phyloP scores from a whole-genome alignment of 2,113 vertebrate genomes.

The Paraplagusia blochii region DNA sequence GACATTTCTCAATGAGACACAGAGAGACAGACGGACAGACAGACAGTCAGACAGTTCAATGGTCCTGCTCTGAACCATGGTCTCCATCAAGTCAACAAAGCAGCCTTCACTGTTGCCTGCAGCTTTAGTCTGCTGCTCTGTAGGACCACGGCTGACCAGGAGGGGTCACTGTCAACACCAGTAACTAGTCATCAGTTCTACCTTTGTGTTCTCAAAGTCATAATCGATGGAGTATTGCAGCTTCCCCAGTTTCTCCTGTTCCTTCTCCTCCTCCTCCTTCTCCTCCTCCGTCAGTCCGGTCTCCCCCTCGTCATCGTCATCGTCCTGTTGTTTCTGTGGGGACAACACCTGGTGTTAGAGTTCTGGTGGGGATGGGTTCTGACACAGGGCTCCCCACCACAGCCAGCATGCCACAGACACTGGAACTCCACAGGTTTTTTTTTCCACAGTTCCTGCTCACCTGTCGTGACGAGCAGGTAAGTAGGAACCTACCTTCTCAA shows the following conservation, averaged over 20 bases:
- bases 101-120: too few relatives aligned
- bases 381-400: slow-evolving; percentile 42
- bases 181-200: slow-evolving; percentile 29
- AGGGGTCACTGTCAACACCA: too few relatives aligned
- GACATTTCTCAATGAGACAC: too few relatives aligned
- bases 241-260: slow-evolving; percentile 94
- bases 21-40: too few relatives aligned
- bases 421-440: slow-evolving; percentile 49
- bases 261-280: slow-evolving; percentile 93
- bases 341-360: slow-evolving; percentile 12
- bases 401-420: slow-evolving; percentile 77
- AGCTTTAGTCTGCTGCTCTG: too few relatives aligned
- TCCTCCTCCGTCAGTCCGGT: slow-evolving; percentile 91
- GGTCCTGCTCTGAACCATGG: too few relatives aligned
- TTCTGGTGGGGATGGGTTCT: not conserved
- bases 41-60: too few relatives aligned
- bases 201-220: slow-evolving; percentile 96
- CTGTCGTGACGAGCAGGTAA: slow-evolving; percentile 47
- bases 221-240: slow-evolving; percentile 96
- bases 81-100: too few relatives aligned
- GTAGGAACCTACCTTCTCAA: slow-evolving; percentile 1
- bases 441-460: slow-evolving; percentile 49
- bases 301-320: slow-evolving; percentile 89
- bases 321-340: slow-evolving; percentile 83
- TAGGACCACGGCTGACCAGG: too few relatives aligned